A percentile compares a stretch with the other conserved stretches of the same genome.
Conservation (phyloP, 2,888 invertebrate species). For the Neoaliturus tenellus region DNA sequence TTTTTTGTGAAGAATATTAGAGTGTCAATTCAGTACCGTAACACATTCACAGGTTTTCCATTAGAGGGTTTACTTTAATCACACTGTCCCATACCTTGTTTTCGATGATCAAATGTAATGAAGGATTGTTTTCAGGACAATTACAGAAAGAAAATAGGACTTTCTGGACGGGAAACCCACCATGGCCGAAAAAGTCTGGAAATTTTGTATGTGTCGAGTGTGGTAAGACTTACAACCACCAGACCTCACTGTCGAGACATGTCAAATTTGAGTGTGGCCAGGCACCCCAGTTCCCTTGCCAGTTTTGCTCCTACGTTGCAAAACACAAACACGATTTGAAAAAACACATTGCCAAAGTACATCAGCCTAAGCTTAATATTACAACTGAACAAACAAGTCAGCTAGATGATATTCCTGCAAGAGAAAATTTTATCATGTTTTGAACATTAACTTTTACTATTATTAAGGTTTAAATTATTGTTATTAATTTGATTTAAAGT, state of each 20-base stretch:
- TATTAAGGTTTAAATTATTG: too few relatives aligned
- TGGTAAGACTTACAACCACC: constrained; percentile 45
- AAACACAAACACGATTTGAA: constrained; percentile 60
- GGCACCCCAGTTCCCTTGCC: constrained; percentile 70
- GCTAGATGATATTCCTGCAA: too few relatives aligned
- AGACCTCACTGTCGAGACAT: constrained; percentile 67
- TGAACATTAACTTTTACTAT: too few relatives aligned
- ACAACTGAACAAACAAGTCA: not conserved
- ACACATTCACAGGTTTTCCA: too few relatives aligned
- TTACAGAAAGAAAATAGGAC: not conserved
- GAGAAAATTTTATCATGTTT: too few relatives aligned
- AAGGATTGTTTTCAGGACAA: not conserved
- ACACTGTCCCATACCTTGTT: too few relatives aligned
- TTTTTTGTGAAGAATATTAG: too few relatives aligned
- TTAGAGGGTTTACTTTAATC: not conserved
- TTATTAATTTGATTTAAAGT: too few relatives aligned
- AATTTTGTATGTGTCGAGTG: constrained; percentile 56
- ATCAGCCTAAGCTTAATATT: not conserved
- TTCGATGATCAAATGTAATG: not conserved
- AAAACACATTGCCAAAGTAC: constrained; percentile 49
- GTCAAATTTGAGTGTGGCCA: constrained; percentile 65
- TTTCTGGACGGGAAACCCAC: not conserved
- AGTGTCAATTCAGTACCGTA: too few relatives aligned
- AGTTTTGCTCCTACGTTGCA: constrained; percentile 60
- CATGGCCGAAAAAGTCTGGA: not conserved